Base-by-base conservation (phyloP, 2,888 invertebrate genomes). In the Emmelina monodactyla region DNA sequence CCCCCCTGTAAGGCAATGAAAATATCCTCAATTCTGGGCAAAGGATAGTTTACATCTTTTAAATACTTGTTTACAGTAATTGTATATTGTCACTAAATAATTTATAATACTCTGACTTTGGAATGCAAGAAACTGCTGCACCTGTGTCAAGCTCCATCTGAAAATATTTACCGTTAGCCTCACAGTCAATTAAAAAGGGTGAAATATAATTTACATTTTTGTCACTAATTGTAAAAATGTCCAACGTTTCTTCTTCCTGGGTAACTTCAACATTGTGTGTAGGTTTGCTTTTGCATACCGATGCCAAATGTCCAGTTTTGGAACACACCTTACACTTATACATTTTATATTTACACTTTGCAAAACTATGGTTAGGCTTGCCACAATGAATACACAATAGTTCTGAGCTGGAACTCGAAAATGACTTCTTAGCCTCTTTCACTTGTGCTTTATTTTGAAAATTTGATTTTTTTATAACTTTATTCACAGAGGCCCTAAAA, bases 21-120 rank as follows among this genome's bases (percentile, higher is more conserved):
- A 28, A 38, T 34, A 12, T 38, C 34, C 19, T 38, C 34, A 29
- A 34, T 38, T 1, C 32, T n/a, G 12, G 38, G 38, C 10, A 29
- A 29, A 9, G 38, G 34, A 14, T 38, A 31, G 11, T 34, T 34
- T 9, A 34, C 31, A 13, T 34, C 34, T 22, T 38, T 28, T 6
- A 37, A 31, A 15, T 31, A 16, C 25, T 37, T 33, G 25, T 37
- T 37, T 25, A 37, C 19, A 16, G 37, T 37, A 9, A 37, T 22
- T 31, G 29, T 33, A 12, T 37, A 37, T 37, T 31, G 1, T 22
- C 33, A 33, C 37, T 33, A 16, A 37, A 22, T 19, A 30, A 6
- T n/a, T 33, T n/a, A 15, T 15, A 14, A 15, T 13, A 33, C n/a
- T 9, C 7, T 11, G 5, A 9, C 7, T 28, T n/a, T 11, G 22